A percentile compares a stretch with the other conserved stretches of the same genome.
phyloP scores from a whole-genome alignment of 2,113 vertebrate species.

The Ageneiosus marmoratus region DNA sequence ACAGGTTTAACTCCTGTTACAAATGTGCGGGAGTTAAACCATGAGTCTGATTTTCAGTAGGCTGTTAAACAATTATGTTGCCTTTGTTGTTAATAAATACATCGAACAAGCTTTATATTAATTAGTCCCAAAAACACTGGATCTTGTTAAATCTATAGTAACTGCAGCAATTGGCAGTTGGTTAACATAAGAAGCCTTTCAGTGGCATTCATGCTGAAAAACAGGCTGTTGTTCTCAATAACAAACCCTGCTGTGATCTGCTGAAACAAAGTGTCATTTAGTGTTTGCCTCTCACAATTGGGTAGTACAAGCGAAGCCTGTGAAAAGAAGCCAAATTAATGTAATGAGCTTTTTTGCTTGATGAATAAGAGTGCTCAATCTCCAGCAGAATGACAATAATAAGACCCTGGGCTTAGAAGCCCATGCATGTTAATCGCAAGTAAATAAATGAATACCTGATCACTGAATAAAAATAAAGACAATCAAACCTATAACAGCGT shows the following conservation, averaged over 20 bases:
- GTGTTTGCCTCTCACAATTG: constrained; percentile 65
- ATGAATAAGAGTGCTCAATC: constrained; percentile 62
- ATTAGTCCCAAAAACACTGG: constrained; percentile 11
- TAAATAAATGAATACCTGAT: constrained; percentile 68
- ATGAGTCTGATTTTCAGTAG: not conserved
- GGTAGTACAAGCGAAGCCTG: constrained; percentile 54
- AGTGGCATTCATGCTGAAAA: constrained; percentile 39
- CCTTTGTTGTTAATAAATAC: not conserved
- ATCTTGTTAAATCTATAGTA: constrained; percentile 39
- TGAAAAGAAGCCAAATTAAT: constrained; percentile 69
- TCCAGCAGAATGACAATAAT: constrained; percentile 68
- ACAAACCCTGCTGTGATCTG: constrained; percentile 61
- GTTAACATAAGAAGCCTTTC: constrained; percentile 30
- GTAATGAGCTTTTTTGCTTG: constrained; percentile 71
- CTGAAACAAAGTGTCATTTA: constrained; percentile 63
- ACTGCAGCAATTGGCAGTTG: constrained; percentile 37
- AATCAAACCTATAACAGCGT: constrained; percentile 57
- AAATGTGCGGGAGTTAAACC: not conserved
- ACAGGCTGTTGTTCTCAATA: constrained; percentile 49
- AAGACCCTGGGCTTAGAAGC: constrained; percentile 58
- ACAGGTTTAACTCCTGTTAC: too few relatives aligned
- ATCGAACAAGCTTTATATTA: not conserved
- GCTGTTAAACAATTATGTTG: not conserved
- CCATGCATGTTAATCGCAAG: constrained; percentile 57
- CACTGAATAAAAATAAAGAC: constrained; percentile 65